A percentile compares a stretch with the other conserved stretches of the same genome.
phyloP scores from a whole-genome alignment of 2,888 invertebrate genomes.

The Agrotis clavis region DNA sequence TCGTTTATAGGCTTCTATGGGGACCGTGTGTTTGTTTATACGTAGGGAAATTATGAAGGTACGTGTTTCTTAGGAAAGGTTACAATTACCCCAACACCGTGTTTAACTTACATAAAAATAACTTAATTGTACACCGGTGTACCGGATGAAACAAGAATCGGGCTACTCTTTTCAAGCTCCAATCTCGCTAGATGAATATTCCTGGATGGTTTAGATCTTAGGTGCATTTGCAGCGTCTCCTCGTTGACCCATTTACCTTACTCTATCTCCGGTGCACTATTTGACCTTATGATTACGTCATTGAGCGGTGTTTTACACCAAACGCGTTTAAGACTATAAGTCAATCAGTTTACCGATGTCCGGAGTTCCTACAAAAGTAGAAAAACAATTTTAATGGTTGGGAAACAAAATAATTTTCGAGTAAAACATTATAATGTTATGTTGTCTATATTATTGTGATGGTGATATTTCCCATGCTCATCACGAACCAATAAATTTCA shows the following conservation, averaged over 20 bases:
- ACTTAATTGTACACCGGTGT: too few species aligned
- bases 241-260: background rate
- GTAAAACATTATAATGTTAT: too few species aligned
- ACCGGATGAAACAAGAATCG: background rate
- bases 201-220: background rate
- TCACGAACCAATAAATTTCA: background rate
- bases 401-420: too few species aligned
- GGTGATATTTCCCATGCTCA: background rate
- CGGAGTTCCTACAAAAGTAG: too few species aligned
- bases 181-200: background rate
- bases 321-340: too few species aligned
- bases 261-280: too few species aligned
- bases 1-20: background rate
- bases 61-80: background rate
- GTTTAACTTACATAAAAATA: too few species aligned
- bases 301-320: background rate
- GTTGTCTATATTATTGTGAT: background rate
- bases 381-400: too few species aligned
- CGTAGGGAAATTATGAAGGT: background rate
- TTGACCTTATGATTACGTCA: background rate
- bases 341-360: too few species aligned
- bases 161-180: background rate
- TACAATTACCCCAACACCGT: background rate
- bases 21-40: conserved; percentile 30
- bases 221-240: background rate